phyloP scores from a whole-genome alignment of 2,888 invertebrate genomes.

The Pasiphila rectangulata region DNA sequence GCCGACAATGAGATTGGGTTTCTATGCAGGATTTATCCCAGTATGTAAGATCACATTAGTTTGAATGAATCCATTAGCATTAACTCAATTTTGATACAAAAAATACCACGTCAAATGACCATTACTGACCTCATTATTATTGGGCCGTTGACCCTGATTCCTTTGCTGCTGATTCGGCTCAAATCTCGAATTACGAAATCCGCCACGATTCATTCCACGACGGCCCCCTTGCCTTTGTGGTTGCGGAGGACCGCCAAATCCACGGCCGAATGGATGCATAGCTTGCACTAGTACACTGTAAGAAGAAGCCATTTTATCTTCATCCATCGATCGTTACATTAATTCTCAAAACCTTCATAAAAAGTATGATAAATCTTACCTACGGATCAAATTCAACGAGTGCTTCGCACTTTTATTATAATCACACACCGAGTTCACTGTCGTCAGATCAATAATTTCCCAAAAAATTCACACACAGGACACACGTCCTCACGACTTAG shows the following conservation, averaged over 20 bases:
- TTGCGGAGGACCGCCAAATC: constrained; percentile 75
- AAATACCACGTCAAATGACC: constrained; percentile 8
- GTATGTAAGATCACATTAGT: too few relatives aligned
- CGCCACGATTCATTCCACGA: constrained; percentile 60
- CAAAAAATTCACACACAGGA: too few relatives aligned
- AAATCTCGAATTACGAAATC: constrained; percentile 73
- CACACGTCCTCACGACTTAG: too few relatives aligned
- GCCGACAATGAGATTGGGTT: not conserved
- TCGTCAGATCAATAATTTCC: too few relatives aligned
- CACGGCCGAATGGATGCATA: constrained; percentile 71
- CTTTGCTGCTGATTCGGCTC: constrained; percentile 52
- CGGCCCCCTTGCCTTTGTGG: constrained; percentile 70
- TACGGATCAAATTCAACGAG: not conserved
- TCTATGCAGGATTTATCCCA: too few relatives aligned
- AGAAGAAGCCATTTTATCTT: constrained; percentile 19
- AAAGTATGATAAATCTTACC: not conserved
- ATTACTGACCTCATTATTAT: constrained; percentile 40
- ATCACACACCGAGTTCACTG: too few relatives aligned
- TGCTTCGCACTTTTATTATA: not conserved
- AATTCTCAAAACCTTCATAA: not conserved
- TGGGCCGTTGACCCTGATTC: constrained; percentile 65
- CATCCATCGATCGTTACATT: not conserved
- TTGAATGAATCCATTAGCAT: too few relatives aligned
- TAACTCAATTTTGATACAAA: not conserved
- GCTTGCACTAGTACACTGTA: constrained; percentile 66